Base-by-base conservation (phyloP, 2,888 invertebrate genomes). In the Harpalus rufipes region DNA sequence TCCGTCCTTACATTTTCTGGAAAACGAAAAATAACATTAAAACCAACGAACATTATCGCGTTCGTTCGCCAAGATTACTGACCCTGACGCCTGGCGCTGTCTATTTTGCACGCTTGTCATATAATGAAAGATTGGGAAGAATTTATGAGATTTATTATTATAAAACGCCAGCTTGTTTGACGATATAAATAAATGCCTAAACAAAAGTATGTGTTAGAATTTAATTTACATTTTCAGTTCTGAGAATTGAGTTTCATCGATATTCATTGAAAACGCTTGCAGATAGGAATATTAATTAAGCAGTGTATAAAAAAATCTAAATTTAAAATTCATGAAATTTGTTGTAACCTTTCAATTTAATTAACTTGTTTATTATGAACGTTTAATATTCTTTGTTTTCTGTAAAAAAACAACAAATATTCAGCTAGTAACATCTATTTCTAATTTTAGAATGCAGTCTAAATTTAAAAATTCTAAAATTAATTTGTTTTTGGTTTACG, bases 11-110 rank as follows among this genome's bases (percentile, higher is more conserved):
- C 39, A 39, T 68, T 10, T 68, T 68, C 68, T 68, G 68, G 14
- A 68, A 68, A 41, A 25, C 14, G 32, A n/a, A 32, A 32, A 39
- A n/a, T 68, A 65, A 68, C 68, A 39, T 32, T 68, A 68, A 32
- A 68, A n/a, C 32, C 68, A 32, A 5, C 32, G 39, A 63, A 63
- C 68, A 68, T 68, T 68, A 63, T 63, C 21, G 68, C 68, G 68
- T 21, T 63, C 12, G 7, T 39, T 18, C 25, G 21, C 63, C 39
- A 25, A 32, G 68, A 25, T n/a, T 68, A 68, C 39, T 68, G 68
- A 68, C 68, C 68, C 39, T 68, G 68, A 68, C 44, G 44, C 32
- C 32, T 4, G 32, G 5, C 32, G 32, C 32, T 32, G 32, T 32
- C 32, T 32, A 32, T 32, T 32, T 32, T 6, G 32, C 12, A 51